Base-by-base conservation (phyloP, 1,140 invertebrate species). In the Papilio helenus region DNA sequence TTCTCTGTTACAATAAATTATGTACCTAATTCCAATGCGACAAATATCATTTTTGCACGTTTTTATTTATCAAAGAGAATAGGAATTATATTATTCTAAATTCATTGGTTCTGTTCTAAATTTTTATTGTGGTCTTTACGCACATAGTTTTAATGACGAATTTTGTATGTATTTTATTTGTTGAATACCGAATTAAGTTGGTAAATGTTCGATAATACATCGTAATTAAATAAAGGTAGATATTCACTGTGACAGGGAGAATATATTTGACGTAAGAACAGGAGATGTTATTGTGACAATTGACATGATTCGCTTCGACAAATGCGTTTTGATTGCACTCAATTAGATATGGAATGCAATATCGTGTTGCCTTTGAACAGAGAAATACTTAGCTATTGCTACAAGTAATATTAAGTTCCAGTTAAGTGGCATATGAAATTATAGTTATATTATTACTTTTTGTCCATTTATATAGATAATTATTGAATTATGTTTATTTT, bases 231-330 rank as follows among this genome's bases (percentile, higher is more conserved):
- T 23, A 8, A 42, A 73, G 34, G 34, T 72, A 18, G n/a, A 14
- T 18, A 72, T 44, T 49, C 1, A 44, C 3, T 46, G 42, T 4
- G 42, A 46, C 39, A 18, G 18, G 14, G 20, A 49, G n/a, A 12
- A 29, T 3, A 10, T 16, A 44, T 20, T 20, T 49, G n/a, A 10
- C 26, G 74, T 58, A 51, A 34, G 74, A 76, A 51, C 5, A 23
- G 26, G 14, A 14, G 18, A 20, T 58, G 20, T n/a, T 29, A 49
- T 73, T 74, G 72, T 20, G 44, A n/a, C 26, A 16, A 2, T 51
- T 76, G 74, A 76, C 49, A 18, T 76, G 74, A 76, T 76, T 29
- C 46, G 14, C 23, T 44, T 44, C 39, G 74, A 76, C 74, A 76
- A 26, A 14, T 23, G 74, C 46, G 26, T 44, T 76, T 39, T 76